Percentiles rank a stretch among this genome's conserved stretches.
phyloP scores from a whole-genome alignment of 2,113 vertebrate genomes.

The Microcebus murinus region DNA sequence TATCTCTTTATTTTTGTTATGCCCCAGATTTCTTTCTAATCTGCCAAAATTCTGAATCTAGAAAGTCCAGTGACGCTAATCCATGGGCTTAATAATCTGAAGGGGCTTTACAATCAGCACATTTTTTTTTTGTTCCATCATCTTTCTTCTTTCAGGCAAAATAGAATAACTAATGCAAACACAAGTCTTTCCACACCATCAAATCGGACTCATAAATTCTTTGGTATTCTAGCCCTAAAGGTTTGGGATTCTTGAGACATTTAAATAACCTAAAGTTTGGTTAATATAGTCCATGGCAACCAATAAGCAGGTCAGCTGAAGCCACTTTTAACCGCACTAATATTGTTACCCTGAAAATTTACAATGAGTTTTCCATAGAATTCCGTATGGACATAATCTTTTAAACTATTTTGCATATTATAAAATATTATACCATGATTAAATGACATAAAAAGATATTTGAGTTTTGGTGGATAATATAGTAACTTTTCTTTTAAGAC shows the following conservation, averaged over 20 bases:
- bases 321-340: background rate
- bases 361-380: background rate
- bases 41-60: background rate
- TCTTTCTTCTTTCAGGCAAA: background rate
- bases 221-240: background rate
- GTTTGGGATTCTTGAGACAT: background rate
- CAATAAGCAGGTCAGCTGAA: conserved; percentile 7
- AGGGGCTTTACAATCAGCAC: background rate
- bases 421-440: conserved; percentile 1
- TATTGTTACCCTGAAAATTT: conserved; percentile 30
- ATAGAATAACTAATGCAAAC: background rate
- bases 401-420: background rate
- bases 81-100: background rate
- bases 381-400: conserved; percentile 48
- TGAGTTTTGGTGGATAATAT: conserved; percentile 8
- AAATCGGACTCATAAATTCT: background rate
- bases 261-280: conserved; percentile 12
- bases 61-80: background rate
- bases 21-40: background rate
- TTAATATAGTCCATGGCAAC: background rate
- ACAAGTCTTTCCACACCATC: background rate
- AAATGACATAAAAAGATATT: conserved; percentile 15
- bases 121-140: background rate
- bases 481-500: conserved; percentile 31
- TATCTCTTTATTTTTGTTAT: too few species aligned